Conservation (phyloP, 2,888 invertebrate genomes). For the Pheosia tremula region DNA sequence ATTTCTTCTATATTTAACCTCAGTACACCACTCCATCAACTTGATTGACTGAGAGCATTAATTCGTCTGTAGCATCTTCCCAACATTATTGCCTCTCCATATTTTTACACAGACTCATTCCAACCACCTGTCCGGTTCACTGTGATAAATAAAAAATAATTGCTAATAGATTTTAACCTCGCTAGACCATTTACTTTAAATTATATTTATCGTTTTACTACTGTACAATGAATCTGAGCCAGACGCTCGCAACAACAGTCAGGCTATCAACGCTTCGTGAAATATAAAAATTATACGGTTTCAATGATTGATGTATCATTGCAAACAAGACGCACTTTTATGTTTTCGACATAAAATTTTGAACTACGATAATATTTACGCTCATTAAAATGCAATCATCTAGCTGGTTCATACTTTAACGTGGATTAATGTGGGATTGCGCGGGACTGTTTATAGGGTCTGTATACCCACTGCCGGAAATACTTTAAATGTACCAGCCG, state of each 20-base stretch:
- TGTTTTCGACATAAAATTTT: conserved; percentile 16
- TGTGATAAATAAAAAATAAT: neutral
- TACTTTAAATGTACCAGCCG: too few species aligned
- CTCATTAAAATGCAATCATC: conserved; percentile 49
- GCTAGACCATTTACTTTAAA: neutral
- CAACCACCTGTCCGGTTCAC: neutral
- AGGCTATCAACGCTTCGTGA: conserved; percentile 6
- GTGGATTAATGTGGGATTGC: conserved; percentile 32
- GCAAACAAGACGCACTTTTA: conserved; percentile 26
- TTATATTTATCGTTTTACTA: neutral
- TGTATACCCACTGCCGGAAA: neutral
- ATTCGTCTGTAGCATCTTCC: neutral
- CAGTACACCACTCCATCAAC: neutral
- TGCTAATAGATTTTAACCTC: neutral
- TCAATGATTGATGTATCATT: conserved; percentile 24
- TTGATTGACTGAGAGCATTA: neutral
- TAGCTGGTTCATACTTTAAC: conserved; percentile 28
- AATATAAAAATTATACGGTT: conserved; percentile 7
- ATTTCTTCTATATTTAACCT: neutral
- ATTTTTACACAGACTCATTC: neutral
- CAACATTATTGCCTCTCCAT: neutral
- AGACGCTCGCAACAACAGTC: neutral
- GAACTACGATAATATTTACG: conserved; percentile 37
- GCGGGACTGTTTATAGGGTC: conserved; percentile 11
- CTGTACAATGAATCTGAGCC: neutral